Evolutionary conservation across 2,888 invertebrate species (phyloP), one percentile per base, ranked within the genome.

Genomic region (Caenorhabditis drosophilae): DNA sequence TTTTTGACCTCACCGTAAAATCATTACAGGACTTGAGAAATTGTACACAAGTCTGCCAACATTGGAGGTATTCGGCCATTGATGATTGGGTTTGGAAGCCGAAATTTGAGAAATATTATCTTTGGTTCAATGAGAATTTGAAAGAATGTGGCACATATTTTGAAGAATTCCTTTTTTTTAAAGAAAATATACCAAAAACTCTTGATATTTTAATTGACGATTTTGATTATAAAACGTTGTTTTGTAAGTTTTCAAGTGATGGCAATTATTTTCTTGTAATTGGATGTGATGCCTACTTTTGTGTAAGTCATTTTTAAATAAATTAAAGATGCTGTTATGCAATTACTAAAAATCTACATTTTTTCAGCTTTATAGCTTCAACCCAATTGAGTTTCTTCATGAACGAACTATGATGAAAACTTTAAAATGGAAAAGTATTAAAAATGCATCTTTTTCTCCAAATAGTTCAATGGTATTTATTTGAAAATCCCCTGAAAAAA

Each of bases 261-360:
- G 52, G 52, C 2, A 20, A 18, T 4, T 31, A n/a, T 20, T 52
- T 52, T 42, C 16, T 20, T 2, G 34, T 52, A 11, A 18, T 26
- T 3, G 52, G 52, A 42, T 42, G 42, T 12, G 26, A 42, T 18
- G 41, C 52, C 2, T 31, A 52, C 31, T 52, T 52, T 42, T 52
- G 44, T 42, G 42, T 52, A 22, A 40, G 40, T n/a, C 2, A 6
- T 11, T 4, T 2, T 11, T 4, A 35, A 34, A 16, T 23, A 3
- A 12, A 18, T 4, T 49, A 9, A 6, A 31, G 3, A 16, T 31
- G 4, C 4, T 16, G 9, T 4, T 31, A 31, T 18, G 9, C n/a
- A 35, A 9, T 20, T 23, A 34, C 11, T 20, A 34, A n/a, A n/a
- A n/a, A n/a, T n/a, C n/a, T n/a, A n/a, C n/a, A n/a, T n/a, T n/a